Base-by-base conservation (phyloP, 2,797 vertebrate genomes). In the Odontamblyopus lacepedii region DNA sequence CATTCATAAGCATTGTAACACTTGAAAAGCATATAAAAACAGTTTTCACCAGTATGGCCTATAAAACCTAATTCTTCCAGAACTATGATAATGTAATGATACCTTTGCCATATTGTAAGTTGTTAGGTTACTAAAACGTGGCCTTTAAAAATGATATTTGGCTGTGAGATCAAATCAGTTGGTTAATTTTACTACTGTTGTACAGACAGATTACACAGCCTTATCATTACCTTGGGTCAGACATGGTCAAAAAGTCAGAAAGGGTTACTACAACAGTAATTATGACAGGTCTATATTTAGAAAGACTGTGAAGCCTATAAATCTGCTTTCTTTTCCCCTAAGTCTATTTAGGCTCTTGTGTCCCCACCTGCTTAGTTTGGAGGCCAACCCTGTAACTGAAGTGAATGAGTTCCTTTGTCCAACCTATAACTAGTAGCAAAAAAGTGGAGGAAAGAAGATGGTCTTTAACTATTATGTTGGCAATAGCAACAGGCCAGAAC, bases 291-390 rank as follows among this genome's bases (percentile, higher is more conserved):
- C 48, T 65, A 65, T 23, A 27, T 50, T 50, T 50, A 26, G 32
- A 11, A 41, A 63, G 19, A 35, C 30, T n/a, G 16, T 7, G 1
- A 19, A n/a, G 4, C 4, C 7, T 19, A 38, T 2, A n/a, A n/a
- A n/a, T 3, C 18, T 8, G 11, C 41, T 63, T 63, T n/a, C 29
- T 32, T 30, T 30, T 16, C 2, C 15, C 9, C 18, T 12, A n/a
- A 41, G 5, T 23, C 9, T 63, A 44, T 63, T 5, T 65, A 26
- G 48, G 65, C 65, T 53, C 4, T 13, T 57, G 76, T 81, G 83
- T 77, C 65, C 3, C 29, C 76, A 80, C 68, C 72, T 84, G 78
- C 30, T 79, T 70, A 29, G 51, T 77, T 83, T 79, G 19, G 18
- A 38, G 61, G 38, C 61, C 18, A 38, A 38, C 23, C 78, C 76